Percentiles rank a stretch among this genome's conserved stretches.
Evolutionary conservation across 2,113 vertebrate species (phyloP).

Genomic region (Polypterus bichir): DNA sequence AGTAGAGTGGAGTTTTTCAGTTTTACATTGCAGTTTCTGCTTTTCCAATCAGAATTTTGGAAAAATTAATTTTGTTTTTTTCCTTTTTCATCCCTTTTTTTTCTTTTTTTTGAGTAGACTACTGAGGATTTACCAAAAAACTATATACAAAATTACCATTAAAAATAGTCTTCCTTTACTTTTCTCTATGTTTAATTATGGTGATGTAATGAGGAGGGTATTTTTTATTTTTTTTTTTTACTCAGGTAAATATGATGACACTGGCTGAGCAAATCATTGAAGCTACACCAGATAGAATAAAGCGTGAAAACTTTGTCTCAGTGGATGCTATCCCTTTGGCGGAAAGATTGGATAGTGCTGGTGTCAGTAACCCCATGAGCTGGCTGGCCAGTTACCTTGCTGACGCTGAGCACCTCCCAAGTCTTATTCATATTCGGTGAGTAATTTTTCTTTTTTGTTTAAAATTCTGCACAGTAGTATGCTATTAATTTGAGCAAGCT

Average conservation of each 20-base stretch:
- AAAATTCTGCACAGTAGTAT: no score
- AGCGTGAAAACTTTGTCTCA: slow-evolving; percentile 80
- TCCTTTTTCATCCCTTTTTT: no score
- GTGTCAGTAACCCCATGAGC: slow-evolving; percentile 89
- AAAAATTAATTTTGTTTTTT: no score
- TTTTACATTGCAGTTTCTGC: no score
- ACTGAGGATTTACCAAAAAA: no score
- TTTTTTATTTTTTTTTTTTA: slow-evolving; percentile 1
- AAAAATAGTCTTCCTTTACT: no score
- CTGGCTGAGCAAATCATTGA: slow-evolving; percentile 96
- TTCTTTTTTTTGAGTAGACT: no score
- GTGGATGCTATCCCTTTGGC: slow-evolving; percentile 53
- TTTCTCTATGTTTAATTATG: no score
- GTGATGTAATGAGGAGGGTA: neutral
- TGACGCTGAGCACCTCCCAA: slow-evolving; percentile 83
- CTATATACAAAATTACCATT: no score
- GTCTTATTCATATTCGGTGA: slow-evolving; percentile 80
- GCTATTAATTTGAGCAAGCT: no score
- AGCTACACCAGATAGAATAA: slow-evolving; percentile 91
- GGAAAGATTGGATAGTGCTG: slow-evolving; percentile 54
- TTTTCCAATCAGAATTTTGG: no score
- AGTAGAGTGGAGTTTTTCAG: no score
- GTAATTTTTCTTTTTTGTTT: slow-evolving; percentile 5
- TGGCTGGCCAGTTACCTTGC: slow-evolving; percentile 97
- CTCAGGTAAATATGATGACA: slow-evolving; percentile 92